Evolutionary conservation across 2,113 vertebrate genomes (phyloP).

Genomic region (Protobothrops mucrosquamatus): DNA sequence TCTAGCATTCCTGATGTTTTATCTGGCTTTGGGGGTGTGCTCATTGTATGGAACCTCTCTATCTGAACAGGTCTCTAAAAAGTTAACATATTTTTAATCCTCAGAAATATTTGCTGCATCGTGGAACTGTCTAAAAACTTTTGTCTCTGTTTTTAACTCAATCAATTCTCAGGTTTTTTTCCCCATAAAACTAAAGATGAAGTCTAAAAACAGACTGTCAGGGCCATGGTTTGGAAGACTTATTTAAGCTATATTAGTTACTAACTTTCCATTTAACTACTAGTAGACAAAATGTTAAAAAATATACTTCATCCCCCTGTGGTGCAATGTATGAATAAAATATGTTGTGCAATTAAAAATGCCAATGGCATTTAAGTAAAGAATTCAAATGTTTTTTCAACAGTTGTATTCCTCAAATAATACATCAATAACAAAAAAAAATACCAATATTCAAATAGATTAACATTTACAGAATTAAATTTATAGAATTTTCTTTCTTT

Average conservation of each 20-base stretch:
- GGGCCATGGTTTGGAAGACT: neutral
- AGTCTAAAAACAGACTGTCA: neutral
- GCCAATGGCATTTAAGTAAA: neutral
- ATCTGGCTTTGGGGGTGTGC: neutral
- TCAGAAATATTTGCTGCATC: neutral
- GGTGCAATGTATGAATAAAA: neutral
- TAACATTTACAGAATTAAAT: neutral
- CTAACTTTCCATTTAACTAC: neutral
- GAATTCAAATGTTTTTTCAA: neutral
- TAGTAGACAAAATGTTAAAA: neutral
- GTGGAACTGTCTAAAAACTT: neutral
- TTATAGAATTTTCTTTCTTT: neutral
- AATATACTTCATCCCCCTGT: neutral
- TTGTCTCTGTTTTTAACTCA: neutral
- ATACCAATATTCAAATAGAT: neutral
- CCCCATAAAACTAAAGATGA: neutral
- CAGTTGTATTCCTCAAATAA: neutral
- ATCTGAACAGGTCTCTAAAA: neutral
- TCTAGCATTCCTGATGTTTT: neutral
- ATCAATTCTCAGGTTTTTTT: neutral
- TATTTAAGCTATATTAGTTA: neutral
- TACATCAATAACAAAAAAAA: neutral
- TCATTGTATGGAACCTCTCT: neutral
- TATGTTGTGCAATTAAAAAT: neutral
- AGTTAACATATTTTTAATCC: neutral